Evolutionary conservation across 92 coral and sea anemone genomes (phyloP).

Genomic region (Porites lobata): DNA sequence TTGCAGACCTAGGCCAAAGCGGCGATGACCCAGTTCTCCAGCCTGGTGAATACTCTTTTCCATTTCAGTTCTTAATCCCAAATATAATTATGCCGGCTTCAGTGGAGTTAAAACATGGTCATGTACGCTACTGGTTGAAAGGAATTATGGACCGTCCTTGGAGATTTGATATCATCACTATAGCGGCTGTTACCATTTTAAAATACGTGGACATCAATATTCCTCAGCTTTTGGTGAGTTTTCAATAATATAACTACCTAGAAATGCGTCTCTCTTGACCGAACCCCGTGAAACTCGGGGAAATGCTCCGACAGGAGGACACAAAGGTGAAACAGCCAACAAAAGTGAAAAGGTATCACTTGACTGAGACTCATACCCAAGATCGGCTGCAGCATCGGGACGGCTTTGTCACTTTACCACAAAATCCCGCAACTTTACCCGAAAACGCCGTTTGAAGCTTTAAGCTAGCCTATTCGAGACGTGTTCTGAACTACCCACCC

Average conservation of each 20-base stretch:
- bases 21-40: slow-evolving; percentile 89
- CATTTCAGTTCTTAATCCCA: slow-evolving; percentile 92
- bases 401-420: no score
- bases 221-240: slow-evolving; percentile 76
- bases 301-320: no score
- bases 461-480: no score
- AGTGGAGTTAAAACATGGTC: slow-evolving; percentile 87
- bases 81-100: slow-evolving; percentile 85
- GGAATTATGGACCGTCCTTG: slow-evolving; percentile 95
- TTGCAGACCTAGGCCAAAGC: slow-evolving; percentile 77
- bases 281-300: no score
- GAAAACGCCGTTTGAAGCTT: no score
- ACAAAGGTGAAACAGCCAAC: no score
- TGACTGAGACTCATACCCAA: no score
- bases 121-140: slow-evolving; percentile 90
- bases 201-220: slow-evolving; percentile 91
- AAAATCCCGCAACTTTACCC: no score
- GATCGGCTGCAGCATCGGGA: no score
- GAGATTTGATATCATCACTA: slow-evolving; percentile 94
- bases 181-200: slow-evolving; percentile 84
- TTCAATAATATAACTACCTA: neutral
- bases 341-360: no score
- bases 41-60: slow-evolving; percentile 87
- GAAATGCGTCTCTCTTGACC: neutral
- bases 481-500: no score